These are phyloP conservation scores for Brachyopa scutellaris DNA, from an alignment of 2,888 invertebrate genomes.

Conservation along the genomic window DNA sequence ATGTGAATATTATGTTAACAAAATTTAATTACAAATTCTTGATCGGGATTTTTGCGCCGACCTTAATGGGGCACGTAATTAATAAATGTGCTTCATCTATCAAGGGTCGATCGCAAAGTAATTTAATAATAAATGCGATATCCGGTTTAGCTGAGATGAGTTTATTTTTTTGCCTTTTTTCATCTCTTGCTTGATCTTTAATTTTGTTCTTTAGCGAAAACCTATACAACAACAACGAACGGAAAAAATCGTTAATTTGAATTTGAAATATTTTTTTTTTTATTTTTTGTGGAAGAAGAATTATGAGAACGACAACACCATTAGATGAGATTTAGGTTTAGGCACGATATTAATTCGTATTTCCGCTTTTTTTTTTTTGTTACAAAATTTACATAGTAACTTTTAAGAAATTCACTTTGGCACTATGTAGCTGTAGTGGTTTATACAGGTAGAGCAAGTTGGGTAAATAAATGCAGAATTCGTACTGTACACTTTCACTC, in stretches of 20 bases:
- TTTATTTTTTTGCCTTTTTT: background rate
- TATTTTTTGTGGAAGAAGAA: too few species aligned
- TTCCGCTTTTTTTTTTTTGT: conserved; percentile 2
- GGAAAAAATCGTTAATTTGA: conserved; percentile 2
- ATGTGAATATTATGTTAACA: background rate
- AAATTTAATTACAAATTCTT: conserved; percentile 37
- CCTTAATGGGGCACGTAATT: background rate
- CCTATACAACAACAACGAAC: background rate
- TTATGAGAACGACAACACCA: background rate
- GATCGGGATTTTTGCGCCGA: background rate
- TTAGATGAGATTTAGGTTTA: background rate
- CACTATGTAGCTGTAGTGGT: too few species aligned
- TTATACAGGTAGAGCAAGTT: too few species aligned
- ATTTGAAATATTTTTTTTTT: conserved; percentile 14
- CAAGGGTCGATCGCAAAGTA: conserved; percentile 19
- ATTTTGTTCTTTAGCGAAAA: conserved; percentile 3
- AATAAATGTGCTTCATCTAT: conserved; percentile 20
- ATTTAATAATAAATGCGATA: conserved; percentile 37
- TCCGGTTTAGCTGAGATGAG: conserved; percentile 27
- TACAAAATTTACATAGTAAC: background rate
- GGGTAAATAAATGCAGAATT: too few species aligned
- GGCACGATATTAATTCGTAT: background rate
- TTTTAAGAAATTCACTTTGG: too few species aligned
- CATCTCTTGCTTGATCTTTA: background rate
- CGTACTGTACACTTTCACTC: too few species aligned